Base-by-base conservation (phyloP, 2,888 invertebrate species). In the Protonemura montana region DNA sequence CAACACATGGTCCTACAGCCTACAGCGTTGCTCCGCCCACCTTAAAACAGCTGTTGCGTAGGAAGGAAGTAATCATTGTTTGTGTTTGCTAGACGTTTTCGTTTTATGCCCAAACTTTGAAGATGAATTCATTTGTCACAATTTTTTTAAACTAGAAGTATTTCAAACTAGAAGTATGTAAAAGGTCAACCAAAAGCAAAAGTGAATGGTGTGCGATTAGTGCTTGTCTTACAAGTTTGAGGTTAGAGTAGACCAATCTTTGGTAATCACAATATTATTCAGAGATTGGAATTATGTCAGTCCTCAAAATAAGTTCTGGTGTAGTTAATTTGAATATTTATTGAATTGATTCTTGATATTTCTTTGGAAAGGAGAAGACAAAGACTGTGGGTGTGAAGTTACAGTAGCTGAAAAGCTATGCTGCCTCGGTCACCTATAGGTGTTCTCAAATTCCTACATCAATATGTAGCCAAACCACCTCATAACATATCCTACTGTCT, bases 401-500 rank as follows among this genome's bases (percentile, higher is more conserved):
- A 21, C 6, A 16, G 59, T 59, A 59, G 59, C 59, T 59, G 59
- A 59, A 21, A 59, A 59, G 59, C 59, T 59, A 59, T 59, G 59
- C 59, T 81, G 28, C 81, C 81, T 29, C 81, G 81, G 28, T 81
- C 81, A 29, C 82, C 81, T 26, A 21, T 86, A 25, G 76, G 59
- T 21, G 59, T 59, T 59, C 59, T 82, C 35, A 86, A 82, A 29
- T 86, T 86, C 29, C 76, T 86, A 30, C 82, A 76, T 25, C 86
- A 86, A 35, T 82, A 86, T 86, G 86, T 81, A 76, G 82, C 86
- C 59, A 86, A 82, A n/a, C 25, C 30, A 30, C 2, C 81, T 30
- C 81, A 28, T 30, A 84, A 84, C 26, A 84, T 84, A 59, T 28
- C 59, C 16, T 84, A 29, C 76, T 59, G 59, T 84, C 26, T 59